phyloP scores from a whole-genome alignment of 2,888 invertebrate species.

The Eupithecia abbreviata region DNA sequence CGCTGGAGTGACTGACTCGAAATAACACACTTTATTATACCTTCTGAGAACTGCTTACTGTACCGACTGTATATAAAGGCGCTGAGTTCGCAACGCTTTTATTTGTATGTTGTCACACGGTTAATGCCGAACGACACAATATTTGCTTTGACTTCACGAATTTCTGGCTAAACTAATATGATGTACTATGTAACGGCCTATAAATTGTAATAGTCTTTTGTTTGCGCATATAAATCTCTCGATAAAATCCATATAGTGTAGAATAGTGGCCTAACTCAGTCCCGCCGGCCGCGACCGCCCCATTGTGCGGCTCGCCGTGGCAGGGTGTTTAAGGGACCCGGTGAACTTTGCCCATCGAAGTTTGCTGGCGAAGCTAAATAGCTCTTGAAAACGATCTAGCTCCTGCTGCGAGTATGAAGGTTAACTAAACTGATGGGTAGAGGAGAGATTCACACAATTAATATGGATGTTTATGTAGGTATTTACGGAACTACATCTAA shows the following conservation, averaged over 20 bases:
- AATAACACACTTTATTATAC: not conserved
- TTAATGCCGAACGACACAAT: not conserved
- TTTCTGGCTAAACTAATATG: not conserved
- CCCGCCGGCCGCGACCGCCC: not conserved
- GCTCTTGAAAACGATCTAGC: conserved; percentile 61
- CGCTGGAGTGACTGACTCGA: not conserved
- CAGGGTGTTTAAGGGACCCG: conserved; percentile 64
- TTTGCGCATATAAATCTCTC: not conserved
- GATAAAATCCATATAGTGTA: conserved; percentile 11
- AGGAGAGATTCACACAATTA: conserved; percentile 10
- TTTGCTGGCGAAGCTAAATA: conserved; percentile 65
- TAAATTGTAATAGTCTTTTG: conserved; percentile 4
- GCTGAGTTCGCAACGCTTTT: not conserved
- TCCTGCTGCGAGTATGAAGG: conserved; percentile 43
- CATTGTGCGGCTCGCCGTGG: conserved; percentile 43
- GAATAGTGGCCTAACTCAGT: conserved; percentile 19
- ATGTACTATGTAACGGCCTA: not conserved
- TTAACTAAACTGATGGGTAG: conserved; percentile 6
- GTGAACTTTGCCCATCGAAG: conserved; percentile 77
- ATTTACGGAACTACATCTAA: not conserved
- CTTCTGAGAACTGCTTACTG: not conserved
- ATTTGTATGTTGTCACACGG: not conserved
- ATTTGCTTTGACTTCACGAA: not conserved
- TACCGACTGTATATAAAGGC: not conserved
- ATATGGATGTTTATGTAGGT: not conserved